Evolutionary conservation across 2,797 vertebrate genomes (phyloP), one percentile per base, ranked within the genome.

Genomic region (Mus minutoides): DNA sequence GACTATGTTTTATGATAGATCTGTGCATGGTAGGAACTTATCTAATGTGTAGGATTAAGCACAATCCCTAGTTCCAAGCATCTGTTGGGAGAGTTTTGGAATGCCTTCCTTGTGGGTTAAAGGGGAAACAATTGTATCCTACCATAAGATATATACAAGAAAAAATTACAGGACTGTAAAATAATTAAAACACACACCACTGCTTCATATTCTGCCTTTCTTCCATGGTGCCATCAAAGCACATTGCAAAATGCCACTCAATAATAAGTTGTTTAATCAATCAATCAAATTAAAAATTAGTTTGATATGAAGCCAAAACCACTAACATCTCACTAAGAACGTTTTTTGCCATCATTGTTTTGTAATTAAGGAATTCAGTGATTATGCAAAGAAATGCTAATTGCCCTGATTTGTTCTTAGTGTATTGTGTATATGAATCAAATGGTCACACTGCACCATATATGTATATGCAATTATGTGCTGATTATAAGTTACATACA

Each of bases 281-380:
- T 73, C 34, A 62, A 79, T 31, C 62, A 89, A 69, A 87, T 62
- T 96, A 85, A 95, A 84, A 95, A 82, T 62, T 52, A 26, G 71
- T 86, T 80, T 96, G 52, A 79, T 21, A 77, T 89, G 14, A 94
- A 96, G 19, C 29, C 90, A 22, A 88, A 94, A 62, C 29, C 69
- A 93, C 60, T 88, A 71, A 92, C 67, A 29, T 62, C 58, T 71
- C 31, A 92, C 71, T 37, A 21, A 88, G 21, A 92, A 62, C 64
- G 90, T 1, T 92, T 95, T 29, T 92, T 60, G 34, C 7, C 56
- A 86, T 29, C 64, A n/a, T 84, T 82, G 46, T 49, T 95, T 95
- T 84, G 17, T 37, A 64, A 90, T 83, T 95, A 90, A 34, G 49
- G 88, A 89, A 96, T 11, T 87, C 46, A 80, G 12, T 60, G n/a